Base-by-base conservation (phyloP, 2,113 vertebrate species). In the Nibea albiflora region DNA sequence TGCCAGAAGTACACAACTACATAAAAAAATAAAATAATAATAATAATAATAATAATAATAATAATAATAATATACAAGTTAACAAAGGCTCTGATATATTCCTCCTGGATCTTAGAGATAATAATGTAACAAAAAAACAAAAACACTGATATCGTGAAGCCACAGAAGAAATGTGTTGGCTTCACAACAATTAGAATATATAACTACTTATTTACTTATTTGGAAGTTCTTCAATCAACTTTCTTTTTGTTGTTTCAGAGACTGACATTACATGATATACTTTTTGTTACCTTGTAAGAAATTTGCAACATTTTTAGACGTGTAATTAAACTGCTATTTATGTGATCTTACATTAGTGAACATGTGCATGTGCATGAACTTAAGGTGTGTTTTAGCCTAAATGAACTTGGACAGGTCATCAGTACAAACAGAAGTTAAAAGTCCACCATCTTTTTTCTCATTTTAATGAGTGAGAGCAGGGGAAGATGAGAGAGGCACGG, bases 381-480 rank as follows among this genome's bases (percentile, higher is more conserved):
- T 46, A 46, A 46, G 3, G 35, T 46, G 54, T 14, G 31, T 63
- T 47, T 54, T 46, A 9, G 53, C 22, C 5, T 57, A 46, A 65
- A 19, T 42, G 9, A 26, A 31, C 20, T 39, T 39, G 8, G 35
- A 39, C n/a, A 5, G 44, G 58, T 10, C 6, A 0, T 26, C 4
- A 39, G 35, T 39, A 39, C 65, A 56, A 42, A 15, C 44, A 46
- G 44, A 12, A 46, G 44, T 46, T 46, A 46, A 46, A 14, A 46
- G 11, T 46, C 12, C 44, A 46, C 12, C 14, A 3, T 46, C 44
- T 46, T 46, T 46, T 46, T 12, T 26, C 66, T 49, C 12, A 64
- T 79, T 79, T 79, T 44, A 67, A 76, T 76, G n/a, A 69, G 54
- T 31, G 6, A 15, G 9, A 26, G 26, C 20, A 73, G 42, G 79